phyloP scores from a whole-genome alignment of 2,113 vertebrate genomes.

The Calypte anna region DNA sequence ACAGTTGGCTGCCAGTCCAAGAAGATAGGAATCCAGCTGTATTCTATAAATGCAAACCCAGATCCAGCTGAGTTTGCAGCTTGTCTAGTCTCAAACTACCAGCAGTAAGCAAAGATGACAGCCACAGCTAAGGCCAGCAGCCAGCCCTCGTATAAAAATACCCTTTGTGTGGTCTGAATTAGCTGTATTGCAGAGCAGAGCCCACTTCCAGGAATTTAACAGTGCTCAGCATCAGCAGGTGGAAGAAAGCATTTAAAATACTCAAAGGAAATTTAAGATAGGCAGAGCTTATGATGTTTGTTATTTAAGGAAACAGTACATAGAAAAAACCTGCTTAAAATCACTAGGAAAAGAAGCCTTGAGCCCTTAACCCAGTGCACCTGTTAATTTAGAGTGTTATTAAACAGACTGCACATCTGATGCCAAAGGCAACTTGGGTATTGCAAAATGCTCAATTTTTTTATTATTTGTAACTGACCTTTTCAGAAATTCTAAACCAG shows the following conservation, averaged over 20 bases:
- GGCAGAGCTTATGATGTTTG: background rate
- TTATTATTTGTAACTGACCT: background rate
- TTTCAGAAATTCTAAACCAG: background rate
- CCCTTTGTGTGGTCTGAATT: background rate
- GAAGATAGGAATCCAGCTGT: background rate
- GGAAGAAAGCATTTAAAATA: background rate
- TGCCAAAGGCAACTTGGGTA: background rate
- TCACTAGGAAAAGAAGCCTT: background rate
- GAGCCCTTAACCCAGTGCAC: background rate
- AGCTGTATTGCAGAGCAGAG: background rate
- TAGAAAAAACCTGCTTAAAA: background rate
- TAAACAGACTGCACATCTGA: background rate
- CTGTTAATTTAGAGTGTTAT: background rate
- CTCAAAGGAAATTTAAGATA: background rate
- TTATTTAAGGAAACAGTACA: background rate
- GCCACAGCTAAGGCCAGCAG: conserved; percentile 6
- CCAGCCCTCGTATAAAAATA: background rate
- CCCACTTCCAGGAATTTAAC: background rate
- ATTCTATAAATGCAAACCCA: background rate
- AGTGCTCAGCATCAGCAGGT: background rate
- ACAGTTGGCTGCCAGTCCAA: background rate
- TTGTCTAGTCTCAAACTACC: conserved; percentile 5
- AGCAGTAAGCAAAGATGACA: conserved; percentile 33
- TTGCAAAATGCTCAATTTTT: background rate
- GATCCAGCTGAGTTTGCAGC: conserved; percentile 36